Percentiles rank a stretch among this genome's conserved stretches.
These are phyloP conservation scores for Hemiprocne comata DNA, from an alignment of 2,113 vertebrate species.

Conservation along the genomic window DNA sequence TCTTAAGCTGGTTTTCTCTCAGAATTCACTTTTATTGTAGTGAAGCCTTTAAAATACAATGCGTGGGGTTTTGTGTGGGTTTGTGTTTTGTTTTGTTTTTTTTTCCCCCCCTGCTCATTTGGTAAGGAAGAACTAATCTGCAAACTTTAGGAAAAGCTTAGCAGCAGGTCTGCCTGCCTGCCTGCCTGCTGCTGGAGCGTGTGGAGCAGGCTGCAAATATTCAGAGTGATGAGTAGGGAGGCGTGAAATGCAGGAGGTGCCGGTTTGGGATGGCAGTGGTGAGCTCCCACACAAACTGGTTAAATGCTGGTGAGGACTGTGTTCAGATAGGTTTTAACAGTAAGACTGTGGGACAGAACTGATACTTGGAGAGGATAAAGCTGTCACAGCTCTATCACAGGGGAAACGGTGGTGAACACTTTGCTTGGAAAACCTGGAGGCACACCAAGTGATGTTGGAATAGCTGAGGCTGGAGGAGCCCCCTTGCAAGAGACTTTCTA, in stretches of 20 bases:
- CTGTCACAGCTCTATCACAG: accelerated
- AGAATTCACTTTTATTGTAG: not conserved
- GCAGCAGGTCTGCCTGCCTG: not conserved
- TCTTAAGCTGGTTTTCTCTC: not conserved
- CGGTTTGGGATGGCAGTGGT: not conserved
- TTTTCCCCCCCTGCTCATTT: not conserved
- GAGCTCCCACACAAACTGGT: not conserved
- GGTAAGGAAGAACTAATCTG: not conserved
- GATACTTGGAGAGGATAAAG: not conserved
- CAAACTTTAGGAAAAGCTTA: not conserved
- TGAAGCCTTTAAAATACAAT: not conserved
- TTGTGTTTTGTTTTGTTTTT: not conserved
- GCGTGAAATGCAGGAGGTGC: not conserved
- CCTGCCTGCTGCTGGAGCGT: not conserved
- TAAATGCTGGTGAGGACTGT: not conserved
- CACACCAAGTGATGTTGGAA: not conserved
- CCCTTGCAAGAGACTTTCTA: not conserved
- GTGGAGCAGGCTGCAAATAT: not conserved
- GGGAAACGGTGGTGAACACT: not conserved
- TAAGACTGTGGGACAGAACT: not conserved
- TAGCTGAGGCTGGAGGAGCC: not conserved
- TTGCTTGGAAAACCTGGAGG: not conserved
- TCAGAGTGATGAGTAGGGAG: not conserved
- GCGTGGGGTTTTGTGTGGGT: not conserved
- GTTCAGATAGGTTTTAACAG: not conserved